Percentiles rank a stretch among this genome's conserved stretches.
These are phyloP conservation scores for Cephus pygmeus DNA, from an alignment of 2,888 invertebrate species.

Conservation along the genomic window DNA sequence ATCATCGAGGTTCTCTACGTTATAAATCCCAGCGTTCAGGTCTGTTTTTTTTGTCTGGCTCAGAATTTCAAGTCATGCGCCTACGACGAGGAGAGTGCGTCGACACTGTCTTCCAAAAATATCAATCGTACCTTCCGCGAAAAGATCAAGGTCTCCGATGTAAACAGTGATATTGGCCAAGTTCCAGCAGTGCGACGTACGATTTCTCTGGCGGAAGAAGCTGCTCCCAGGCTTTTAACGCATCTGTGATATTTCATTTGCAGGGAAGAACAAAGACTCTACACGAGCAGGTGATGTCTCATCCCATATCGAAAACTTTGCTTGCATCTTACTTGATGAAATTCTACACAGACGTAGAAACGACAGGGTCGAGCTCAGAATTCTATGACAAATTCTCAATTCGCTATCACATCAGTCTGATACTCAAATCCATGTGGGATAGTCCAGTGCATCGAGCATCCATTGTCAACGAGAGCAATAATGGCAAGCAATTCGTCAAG, in stretches of 20 bases:
- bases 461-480: conserved; percentile 90
- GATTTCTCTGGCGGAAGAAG: background rate
- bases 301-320: conserved; percentile 83
- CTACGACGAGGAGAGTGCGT: background rate
- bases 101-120: background rate
- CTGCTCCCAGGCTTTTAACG: background rate
- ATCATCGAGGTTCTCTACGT: conserved; percentile 91
- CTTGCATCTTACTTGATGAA: conserved; percentile 94
- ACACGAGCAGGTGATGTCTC: conserved; percentile 85
- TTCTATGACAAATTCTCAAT: conserved; percentile 99
- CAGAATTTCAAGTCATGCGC: background rate
- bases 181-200: background rate
- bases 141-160: background rate
- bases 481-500: conserved; percentile 93
- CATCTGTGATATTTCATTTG: background rate
- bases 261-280: conserved; percentile 68
- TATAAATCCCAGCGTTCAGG: conserved; percentile 77
- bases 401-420: conserved; percentile 96
- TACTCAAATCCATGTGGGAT: conserved; percentile 96
- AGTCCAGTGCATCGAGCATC: conserved; percentile 87
- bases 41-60: conserved; percentile 22
- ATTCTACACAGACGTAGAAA: conserved; percentile 98
- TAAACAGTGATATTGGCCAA: background rate
- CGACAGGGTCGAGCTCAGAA: conserved; percentile 96
- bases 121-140: background rate